phyloP scores from a whole-genome alignment of 2,888 invertebrate species.

The Melitaea athalia region DNA sequence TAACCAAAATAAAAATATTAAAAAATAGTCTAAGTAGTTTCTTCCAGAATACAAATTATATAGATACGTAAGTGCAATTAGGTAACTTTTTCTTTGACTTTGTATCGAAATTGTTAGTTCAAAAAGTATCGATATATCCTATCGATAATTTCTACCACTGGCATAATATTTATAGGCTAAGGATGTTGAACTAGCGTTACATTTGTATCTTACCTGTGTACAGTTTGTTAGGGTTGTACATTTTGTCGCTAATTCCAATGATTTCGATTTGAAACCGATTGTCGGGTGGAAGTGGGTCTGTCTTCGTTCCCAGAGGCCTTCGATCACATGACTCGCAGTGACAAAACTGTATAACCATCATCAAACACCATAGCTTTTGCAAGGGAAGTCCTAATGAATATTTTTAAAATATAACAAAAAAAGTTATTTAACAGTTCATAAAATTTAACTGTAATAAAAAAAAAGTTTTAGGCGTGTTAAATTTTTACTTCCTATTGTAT shows the following conservation, averaged over 20 bases:
- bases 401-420: background rate
- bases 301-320: constrained; percentile 61
- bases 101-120: too few species aligned
- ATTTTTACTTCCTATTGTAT: background rate
- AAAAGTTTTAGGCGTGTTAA: too few species aligned
- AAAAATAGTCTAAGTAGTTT: too few species aligned
- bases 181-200: too few species aligned
- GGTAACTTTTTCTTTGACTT: too few species aligned
- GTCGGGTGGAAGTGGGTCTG: constrained; percentile 65
- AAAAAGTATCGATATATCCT: too few species aligned
- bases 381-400: background rate
- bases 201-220: constrained; percentile 55
- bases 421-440: background rate
- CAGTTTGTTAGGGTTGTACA: constrained; percentile 54
- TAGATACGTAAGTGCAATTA: too few species aligned
- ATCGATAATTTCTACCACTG: too few species aligned
- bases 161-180: too few species aligned
- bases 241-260: constrained; percentile 47
- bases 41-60: too few species aligned
- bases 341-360: constrained; percentile 26
- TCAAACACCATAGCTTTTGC: background rate
- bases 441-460: too few species aligned
- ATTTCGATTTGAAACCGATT: constrained; percentile 67
- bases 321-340: constrained; percentile 57
- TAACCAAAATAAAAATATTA: too few species aligned